phyloP scores from a whole-genome alignment of 2,888 invertebrate genomes.

The Neria commutata region DNA sequence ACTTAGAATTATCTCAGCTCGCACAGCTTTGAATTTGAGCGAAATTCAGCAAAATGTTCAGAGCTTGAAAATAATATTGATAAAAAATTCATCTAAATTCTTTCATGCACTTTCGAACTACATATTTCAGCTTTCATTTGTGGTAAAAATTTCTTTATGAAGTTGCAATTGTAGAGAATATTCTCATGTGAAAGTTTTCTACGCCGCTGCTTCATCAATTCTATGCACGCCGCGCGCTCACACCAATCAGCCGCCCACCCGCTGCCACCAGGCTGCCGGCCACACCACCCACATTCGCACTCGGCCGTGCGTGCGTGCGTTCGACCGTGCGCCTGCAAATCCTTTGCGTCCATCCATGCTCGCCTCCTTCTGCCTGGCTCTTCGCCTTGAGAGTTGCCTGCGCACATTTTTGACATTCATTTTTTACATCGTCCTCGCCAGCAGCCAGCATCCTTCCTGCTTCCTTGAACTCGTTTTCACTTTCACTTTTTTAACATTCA shows the following conservation, averaged over 20 bases:
- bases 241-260: background rate
- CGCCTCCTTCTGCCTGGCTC: background rate
- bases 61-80: too few species aligned
- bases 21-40: too few species aligned
- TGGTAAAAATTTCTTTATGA: too few species aligned
- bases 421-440: too few species aligned
- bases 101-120: too few species aligned
- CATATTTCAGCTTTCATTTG: too few species aligned
- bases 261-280: too few species aligned
- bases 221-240: background rate
- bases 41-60: too few species aligned
- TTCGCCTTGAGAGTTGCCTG: constrained; percentile 33
- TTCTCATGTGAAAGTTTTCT: background rate
- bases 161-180: background rate
- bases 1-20: too few species aligned
- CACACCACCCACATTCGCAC: background rate
- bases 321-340: constrained; percentile 38
- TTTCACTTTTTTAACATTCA: constrained; percentile 19
- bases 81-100: too few species aligned
- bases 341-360: background rate
- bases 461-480: constrained; percentile 18
- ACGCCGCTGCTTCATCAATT: constrained; percentile 3
- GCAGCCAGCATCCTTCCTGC: too few species aligned
- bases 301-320: background rate
- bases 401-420: constrained; percentile 41